These are phyloP conservation scores for Varanus salvator DNA, from an alignment of 2,113 vertebrate species.

Conservation along the genomic window DNA sequence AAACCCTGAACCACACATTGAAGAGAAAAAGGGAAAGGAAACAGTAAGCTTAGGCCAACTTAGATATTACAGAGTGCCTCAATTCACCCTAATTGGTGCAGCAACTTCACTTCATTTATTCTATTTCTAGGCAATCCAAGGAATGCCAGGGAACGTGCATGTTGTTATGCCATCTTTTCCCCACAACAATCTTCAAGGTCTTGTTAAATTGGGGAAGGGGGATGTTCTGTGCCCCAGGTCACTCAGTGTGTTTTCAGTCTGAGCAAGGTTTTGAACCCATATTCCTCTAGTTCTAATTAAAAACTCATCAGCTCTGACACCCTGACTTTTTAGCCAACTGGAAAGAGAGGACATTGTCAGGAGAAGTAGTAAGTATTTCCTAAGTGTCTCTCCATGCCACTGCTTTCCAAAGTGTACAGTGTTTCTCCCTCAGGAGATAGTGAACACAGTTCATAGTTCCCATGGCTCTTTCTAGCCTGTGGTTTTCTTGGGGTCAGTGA, in stretches of 20 bases:
- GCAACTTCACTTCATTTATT: background rate
- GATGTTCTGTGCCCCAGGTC: background rate
- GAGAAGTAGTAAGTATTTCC: background rate
- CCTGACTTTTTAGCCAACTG: background rate
- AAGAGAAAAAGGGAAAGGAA: too few species aligned
- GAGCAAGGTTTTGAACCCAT: background rate
- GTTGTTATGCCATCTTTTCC: background rate
- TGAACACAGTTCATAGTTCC: background rate
- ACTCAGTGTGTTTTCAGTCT: background rate
- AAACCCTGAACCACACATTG: too few species aligned
- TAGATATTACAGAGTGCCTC: too few species aligned
- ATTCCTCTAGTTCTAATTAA: background rate
- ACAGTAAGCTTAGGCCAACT: too few species aligned
- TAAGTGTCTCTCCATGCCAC: background rate
- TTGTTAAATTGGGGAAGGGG: background rate
- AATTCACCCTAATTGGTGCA: background rate
- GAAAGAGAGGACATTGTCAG: background rate
- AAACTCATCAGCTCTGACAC: background rate
- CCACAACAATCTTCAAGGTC: background rate
- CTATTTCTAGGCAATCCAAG: background rate
- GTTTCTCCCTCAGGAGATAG: background rate
- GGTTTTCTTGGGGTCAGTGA: background rate
- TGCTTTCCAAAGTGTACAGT: background rate
- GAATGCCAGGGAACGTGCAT: background rate
- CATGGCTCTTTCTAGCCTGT: background rate